phyloP scores from a whole-genome alignment of 2,888 invertebrate genomes.

The Chalcosyrphus nemorum region DNA sequence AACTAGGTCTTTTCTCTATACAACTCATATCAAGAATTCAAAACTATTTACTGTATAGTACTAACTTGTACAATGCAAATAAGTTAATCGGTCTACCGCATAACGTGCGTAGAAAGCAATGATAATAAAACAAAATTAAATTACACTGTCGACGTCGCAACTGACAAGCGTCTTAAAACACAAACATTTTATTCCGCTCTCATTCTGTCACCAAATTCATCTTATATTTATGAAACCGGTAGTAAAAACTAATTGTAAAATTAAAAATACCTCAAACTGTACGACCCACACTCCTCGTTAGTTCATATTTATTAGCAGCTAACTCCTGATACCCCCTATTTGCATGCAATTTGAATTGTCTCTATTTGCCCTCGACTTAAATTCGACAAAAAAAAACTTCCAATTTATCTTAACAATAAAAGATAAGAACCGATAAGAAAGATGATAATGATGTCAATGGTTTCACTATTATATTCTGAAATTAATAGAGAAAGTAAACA shows the following conservation, averaged over 20 bases:
- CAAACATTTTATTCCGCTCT: no score
- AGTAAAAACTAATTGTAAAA: background rate
- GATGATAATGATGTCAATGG: background rate
- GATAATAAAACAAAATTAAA: background rate
- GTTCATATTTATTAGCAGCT: background rate
- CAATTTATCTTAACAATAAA: background rate
- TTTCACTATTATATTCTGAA: background rate
- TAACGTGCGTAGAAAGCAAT: background rate
- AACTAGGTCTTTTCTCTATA: no score
- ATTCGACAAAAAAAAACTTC: background rate
- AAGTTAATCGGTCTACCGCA: no score
- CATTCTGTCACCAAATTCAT: background rate
- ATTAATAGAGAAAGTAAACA: background rate
- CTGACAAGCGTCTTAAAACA: no score
- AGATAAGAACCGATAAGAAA: background rate
- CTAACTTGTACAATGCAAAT: no score
- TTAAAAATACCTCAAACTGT: background rate
- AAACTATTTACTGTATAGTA: no score
- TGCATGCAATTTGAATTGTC: background rate
- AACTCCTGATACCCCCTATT: background rate
- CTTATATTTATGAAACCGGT: background rate
- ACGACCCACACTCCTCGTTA: background rate
- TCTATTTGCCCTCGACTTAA: background rate
- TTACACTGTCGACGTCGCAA: background rate
- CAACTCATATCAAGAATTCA: no score